These are phyloP conservation scores for Plagodis dolabraria DNA, from an alignment of 2,888 invertebrate genomes.

Conservation along the genomic window DNA sequence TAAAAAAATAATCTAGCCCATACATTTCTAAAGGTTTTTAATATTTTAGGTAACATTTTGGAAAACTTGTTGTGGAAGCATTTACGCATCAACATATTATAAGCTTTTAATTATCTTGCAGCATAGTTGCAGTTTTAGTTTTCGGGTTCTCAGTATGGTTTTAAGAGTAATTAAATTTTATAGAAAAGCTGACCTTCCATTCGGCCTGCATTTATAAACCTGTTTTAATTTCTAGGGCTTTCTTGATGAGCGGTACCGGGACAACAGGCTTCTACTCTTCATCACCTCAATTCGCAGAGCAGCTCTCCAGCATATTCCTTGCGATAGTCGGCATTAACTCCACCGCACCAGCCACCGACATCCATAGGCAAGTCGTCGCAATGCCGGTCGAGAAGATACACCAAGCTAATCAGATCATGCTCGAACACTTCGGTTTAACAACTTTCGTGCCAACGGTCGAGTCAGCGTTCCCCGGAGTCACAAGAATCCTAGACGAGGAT, in stretches of 20 bases:
- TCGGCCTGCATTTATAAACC: neutral
- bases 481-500: slow-evolving; percentile 62
- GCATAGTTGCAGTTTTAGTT: no score
- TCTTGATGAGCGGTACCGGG: slow-evolving; percentile 69
- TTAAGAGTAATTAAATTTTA: no score
- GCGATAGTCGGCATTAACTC: slow-evolving; percentile 71
- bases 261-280: slow-evolving; percentile 57
- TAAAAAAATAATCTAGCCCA: no score
- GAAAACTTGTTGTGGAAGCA: no score
- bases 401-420: slow-evolving; percentile 54
- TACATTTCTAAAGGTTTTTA: no score
- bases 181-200: no score
- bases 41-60: no score
- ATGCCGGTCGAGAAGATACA: slow-evolving; percentile 59
- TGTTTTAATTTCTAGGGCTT: slow-evolving; percentile 54
- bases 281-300: slow-evolving; percentile 59
- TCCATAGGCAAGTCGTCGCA: slow-evolving; percentile 57
- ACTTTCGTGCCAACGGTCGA: slow-evolving; percentile 71
- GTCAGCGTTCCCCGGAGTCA: slow-evolving; percentile 56
- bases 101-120: no score
- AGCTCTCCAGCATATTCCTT: slow-evolving; percentile 53
- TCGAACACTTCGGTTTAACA: slow-evolving; percentile 56
- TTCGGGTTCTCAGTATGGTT: no score
- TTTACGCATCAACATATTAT: no score
- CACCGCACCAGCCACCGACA: slow-evolving; percentile 52